Evolutionary conservation across 2,113 vertebrate species (phyloP).

Genomic region (Naja naja): DNA sequence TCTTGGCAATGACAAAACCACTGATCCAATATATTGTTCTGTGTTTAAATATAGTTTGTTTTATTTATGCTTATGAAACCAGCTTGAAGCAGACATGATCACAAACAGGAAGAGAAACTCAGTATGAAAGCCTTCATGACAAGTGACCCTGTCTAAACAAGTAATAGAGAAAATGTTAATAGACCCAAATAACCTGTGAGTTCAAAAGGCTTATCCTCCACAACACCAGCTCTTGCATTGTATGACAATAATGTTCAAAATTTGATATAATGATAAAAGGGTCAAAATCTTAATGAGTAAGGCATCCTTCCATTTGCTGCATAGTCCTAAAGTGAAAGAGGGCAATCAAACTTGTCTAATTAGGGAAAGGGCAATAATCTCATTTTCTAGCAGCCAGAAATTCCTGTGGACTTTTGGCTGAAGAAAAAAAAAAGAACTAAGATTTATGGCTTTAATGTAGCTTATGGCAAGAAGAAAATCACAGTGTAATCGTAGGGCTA

Average conservation of each 20-base stretch:
- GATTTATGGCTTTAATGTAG: not conserved
- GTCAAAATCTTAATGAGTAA: not conserved
- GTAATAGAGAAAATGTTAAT: not conserved
- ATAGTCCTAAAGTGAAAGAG: not conserved
- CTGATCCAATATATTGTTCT: not conserved
- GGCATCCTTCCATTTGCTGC: not conserved
- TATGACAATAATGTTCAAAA: not conserved
- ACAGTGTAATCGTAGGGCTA: not conserved
- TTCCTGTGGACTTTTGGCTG: not conserved
- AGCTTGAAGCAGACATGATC: not conserved
- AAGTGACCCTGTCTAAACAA: not conserved
- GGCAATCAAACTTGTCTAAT: not conserved
- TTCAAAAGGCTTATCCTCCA: not conserved
- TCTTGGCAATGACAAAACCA: not conserved
- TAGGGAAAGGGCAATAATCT: not conserved
- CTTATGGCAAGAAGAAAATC: not conserved
- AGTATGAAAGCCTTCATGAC: not conserved
- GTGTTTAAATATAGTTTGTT: not conserved
- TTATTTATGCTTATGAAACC: conserved; percentile 5
- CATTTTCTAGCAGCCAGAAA: not conserved
- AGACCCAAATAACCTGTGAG: not conserved
- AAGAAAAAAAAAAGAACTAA: not conserved
- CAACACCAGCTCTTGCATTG: not conserved
- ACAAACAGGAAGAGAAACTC: not conserved
- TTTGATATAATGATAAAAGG: not conserved